Base-by-base conservation (phyloP, 2,113 vertebrate genomes). In the Mellivora capensis region DNA sequence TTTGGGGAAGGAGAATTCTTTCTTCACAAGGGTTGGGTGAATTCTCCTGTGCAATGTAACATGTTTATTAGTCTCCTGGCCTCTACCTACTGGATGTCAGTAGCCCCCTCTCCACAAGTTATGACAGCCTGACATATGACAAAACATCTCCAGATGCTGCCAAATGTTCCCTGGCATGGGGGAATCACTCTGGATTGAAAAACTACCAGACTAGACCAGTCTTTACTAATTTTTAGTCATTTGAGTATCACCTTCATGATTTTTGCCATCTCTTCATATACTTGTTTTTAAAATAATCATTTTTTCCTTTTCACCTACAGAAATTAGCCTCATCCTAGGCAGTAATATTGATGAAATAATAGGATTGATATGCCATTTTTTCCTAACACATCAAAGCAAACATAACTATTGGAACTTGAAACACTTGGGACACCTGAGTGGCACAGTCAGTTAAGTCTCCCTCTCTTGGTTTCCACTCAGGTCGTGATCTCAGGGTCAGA, bases 341-440 rank as follows among this genome's bases (percentile, higher is more conserved):
- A 84, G 8, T 37, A 74, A 72, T 82, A 74, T 15, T 91, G 76
- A 95, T 87, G n/a, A 95, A 83, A 87, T 86, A 86, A 88, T 77
- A 92, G 44, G 67, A 67, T 37, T 23, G 3, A 39, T 89, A 13
- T 77, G 37, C 7, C 21, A 47, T 49, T 71, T 80, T 67, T 49
- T 29, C 72, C 77, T 59, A 93, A 87, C 14, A 57, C 79, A 83
- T n/a, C 39, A 79, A 76, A 83, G 17, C 7, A 88, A 77, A 17
- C 10, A 57, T 18, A 82, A 59, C 13, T 57, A 69, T 83, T 84
- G 61, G 11, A 84, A 93, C 59, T 90, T 85, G 49, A 85, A 85
- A 79, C 25, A 42, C 18, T 71, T 61, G 67, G 18, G 34, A n/a
- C 8, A 4, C 67, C 34, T 69, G 67, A 8, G 67, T 69, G 67